Evolutionary conservation across 2,888 invertebrate genomes (phyloP).

Genomic region (Myopa tessellatipennis): DNA sequence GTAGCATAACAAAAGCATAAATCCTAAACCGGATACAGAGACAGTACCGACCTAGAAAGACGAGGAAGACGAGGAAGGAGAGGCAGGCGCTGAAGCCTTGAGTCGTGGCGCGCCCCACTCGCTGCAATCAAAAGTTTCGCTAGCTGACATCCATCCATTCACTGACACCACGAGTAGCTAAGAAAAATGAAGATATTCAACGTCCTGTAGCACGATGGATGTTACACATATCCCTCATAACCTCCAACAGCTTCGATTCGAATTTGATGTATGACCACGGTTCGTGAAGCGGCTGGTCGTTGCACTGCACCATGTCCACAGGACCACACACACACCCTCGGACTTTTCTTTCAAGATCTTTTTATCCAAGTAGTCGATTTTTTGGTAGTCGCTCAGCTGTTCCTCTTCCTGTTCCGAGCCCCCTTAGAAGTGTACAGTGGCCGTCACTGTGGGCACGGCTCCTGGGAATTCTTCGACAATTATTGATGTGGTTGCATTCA

Average conservation of each 20-base stretch:
- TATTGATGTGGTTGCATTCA: slow-evolving; percentile 52
- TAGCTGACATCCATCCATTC: slow-evolving; percentile 21
- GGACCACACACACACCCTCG: slow-evolving; percentile 30
- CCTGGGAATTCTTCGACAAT: slow-evolving; percentile 30
- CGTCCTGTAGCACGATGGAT: slow-evolving; percentile 42
- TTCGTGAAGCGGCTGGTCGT: slow-evolving; percentile 9
- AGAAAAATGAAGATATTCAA: slow-evolving; percentile 21
- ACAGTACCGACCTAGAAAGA: not conserved
- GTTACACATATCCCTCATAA: slow-evolving; percentile 47
- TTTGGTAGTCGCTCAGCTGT: not conserved
- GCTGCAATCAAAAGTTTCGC: slow-evolving; percentile 29
- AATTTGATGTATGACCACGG: slow-evolving; percentile 48
- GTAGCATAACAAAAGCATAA: slow-evolving; percentile 11
- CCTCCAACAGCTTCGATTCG: slow-evolving; percentile 44
- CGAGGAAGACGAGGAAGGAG: too few species aligned
- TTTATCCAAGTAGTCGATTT: too few species aligned
- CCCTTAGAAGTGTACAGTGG: not conserved
- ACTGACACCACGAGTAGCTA: slow-evolving; percentile 5
- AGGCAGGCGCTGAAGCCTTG: not conserved
- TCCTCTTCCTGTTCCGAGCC: not conserved
- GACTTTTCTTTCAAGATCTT: not conserved
- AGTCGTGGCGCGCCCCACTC: not conserved
- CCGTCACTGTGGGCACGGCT: slow-evolving; percentile 3
- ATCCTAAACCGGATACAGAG: slow-evolving; percentile 1
- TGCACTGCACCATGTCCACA: not conserved